Conservation (phyloP, 2,888 invertebrate species). For the Torymus texanus region DNA sequence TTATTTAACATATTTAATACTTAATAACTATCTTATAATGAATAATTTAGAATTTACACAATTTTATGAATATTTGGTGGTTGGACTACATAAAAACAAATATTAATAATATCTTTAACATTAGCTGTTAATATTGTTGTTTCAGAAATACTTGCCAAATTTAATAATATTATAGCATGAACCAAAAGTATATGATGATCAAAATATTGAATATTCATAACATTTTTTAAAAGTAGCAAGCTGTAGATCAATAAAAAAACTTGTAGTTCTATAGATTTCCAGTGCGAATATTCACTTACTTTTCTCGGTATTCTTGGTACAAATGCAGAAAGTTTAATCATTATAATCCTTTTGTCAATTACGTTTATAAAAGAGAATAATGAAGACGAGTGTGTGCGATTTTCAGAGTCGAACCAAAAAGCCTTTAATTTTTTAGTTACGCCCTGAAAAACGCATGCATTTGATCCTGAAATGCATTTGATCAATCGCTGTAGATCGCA, state of each 20-base stretch:
- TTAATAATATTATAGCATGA: slow-evolving; percentile 9
- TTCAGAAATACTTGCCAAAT: not conserved
- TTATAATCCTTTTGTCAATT: not conserved
- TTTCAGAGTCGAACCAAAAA: slow-evolving; percentile 4
- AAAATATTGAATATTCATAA: not conserved
- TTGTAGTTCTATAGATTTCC: slow-evolving; percentile 59
- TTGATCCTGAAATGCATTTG: too few species aligned
- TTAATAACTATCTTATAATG: too few species aligned
- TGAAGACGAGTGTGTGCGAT: not conserved
- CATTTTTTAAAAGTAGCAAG: slow-evolving; percentile 28
- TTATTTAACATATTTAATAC: too few species aligned
- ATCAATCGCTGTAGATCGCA: not conserved
- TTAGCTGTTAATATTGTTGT: too few species aligned
- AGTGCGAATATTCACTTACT: slow-evolving; percentile 53
- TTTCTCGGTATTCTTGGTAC: slow-evolving; percentile 34
- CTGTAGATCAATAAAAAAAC: slow-evolving; percentile 58
- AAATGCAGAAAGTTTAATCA: not conserved
- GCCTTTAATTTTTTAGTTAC: not conserved
- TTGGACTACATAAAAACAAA: too few species aligned
- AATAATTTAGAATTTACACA: too few species aligned
- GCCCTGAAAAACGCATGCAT: not conserved
- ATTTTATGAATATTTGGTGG: too few species aligned
- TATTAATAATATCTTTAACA: too few species aligned
- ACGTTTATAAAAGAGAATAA: not conserved
- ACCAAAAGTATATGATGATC: slow-evolving; percentile 10